Evolutionary conservation across 2,113 vertebrate species (phyloP), one percentile per base, ranked within the genome.

Genomic region (Psephotus haematonotus): DNA sequence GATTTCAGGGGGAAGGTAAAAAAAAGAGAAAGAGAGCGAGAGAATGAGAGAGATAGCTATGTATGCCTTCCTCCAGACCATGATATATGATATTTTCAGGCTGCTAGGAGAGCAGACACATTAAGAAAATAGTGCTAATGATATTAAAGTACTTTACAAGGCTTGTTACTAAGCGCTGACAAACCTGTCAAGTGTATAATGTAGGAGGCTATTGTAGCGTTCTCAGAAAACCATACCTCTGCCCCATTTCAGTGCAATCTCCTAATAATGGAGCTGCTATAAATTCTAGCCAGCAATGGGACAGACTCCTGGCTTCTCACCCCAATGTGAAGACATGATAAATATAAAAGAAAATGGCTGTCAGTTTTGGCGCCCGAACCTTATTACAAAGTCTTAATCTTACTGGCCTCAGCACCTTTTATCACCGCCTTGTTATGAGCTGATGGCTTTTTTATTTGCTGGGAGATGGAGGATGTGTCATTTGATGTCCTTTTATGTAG

Each of bases 121-220:
- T 99, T 99, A 99, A 98, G 98, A 99, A 98, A 99, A 99, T 99
- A 99, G 98, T 98, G 98, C 99, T 99, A 99, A 99, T 99, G 99
- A 99, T 99, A 99, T 99, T 99, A 98, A 98, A 99, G 98, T 98
- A 98, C 99, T 99, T 99, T 98, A 98, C 98, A 98, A 98, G 98
- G 98, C 98, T 99, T 98, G 98, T 98, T 98, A 98, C 98, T 98
- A 98, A 98, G 98, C 97, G 98, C 99, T 99, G 99, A 99, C 98
- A 99, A 99, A 99, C 98, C 98, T 99, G 99, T 99, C 99, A 99
- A 98, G 98, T 98, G 97, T 97, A 98, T 99, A 99, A 99, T 99
- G 98, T 99, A 99, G 98, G 98, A 98, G 98, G 98, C 98, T 98
- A 98, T 99, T 98, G 97, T 98, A 98, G 99, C 98, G 97, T 98